These are phyloP conservation scores for Xestia sexstrigata DNA, from an alignment of 2,888 invertebrate genomes.

Conservation along the genomic window DNA sequence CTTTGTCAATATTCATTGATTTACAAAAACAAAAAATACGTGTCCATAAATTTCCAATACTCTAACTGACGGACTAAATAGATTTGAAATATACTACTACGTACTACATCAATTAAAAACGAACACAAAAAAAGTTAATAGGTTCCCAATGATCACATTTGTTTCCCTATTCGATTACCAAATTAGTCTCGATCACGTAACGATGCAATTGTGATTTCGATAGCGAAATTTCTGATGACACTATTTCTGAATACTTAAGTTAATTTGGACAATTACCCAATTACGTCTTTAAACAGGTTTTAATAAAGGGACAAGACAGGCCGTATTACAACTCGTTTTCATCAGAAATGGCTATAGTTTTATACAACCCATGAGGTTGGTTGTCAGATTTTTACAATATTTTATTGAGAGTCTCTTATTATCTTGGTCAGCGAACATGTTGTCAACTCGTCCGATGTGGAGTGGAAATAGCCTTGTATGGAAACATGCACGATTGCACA, in stretches of 20 bases:
- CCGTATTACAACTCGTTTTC: not conserved
- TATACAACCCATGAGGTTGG: no score
- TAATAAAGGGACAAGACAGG: not conserved
- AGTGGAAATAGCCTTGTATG: not conserved
- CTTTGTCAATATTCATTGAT: no score
- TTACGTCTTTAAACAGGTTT: not conserved
- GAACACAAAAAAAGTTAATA: not conserved
- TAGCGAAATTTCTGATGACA: not conserved
- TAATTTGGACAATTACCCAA: constrained; percentile 1
- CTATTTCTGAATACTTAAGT: not conserved
- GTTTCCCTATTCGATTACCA: constrained; percentile 16
- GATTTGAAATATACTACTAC: no score
- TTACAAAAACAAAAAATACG: no score
- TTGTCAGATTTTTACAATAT: not conserved
- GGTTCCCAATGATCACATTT: not conserved
- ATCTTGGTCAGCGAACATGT: not conserved
- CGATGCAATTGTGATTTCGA: constrained; percentile 6
- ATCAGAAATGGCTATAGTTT: not conserved
- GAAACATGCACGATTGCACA: not conserved
- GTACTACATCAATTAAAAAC: not conserved
- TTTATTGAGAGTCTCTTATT: not conserved
- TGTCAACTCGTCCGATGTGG: not conserved
- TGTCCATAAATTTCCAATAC: no score
- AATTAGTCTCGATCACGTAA: constrained; percentile 26
- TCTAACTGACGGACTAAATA: no score